Conservation (phyloP, 1,140 invertebrate genomes). For the Physella acuta region DNA sequence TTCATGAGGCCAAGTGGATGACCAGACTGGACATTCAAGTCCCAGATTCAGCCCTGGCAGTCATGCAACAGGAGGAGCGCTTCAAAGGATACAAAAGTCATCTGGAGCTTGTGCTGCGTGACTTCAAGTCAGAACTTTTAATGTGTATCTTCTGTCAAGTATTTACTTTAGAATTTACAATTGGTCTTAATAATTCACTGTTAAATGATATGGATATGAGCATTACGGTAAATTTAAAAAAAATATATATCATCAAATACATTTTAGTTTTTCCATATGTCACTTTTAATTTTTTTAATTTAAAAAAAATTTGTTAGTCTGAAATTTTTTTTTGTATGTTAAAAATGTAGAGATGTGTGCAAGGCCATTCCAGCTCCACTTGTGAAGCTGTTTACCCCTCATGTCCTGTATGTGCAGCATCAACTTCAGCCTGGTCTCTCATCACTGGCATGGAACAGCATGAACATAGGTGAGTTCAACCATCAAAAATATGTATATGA, state of each 20-base stretch:
- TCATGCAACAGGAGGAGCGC: conserved; percentile 54
- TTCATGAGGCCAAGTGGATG: conserved; percentile 60
- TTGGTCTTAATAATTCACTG: too few relatives aligned
- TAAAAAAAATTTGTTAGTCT: too few relatives aligned
- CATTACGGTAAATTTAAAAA: too few relatives aligned
- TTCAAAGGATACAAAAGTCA: conserved; percentile 60
- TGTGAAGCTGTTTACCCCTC: conserved; percentile 47
- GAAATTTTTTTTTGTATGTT: too few relatives aligned
- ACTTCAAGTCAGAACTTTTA: conserved; percentile 20
- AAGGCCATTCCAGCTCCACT: conserved; percentile 48
- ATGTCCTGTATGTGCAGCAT: conserved; percentile 50
- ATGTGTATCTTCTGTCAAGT: too few relatives aligned
- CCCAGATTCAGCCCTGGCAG: conserved; percentile 50
- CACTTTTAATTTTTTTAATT: too few relatives aligned
- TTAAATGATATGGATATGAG: too few relatives aligned
- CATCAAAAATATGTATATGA: too few relatives aligned
- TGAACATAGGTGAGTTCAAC: conserved; percentile 57
- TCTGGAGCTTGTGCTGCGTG: conserved; percentile 52
- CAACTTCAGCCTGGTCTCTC: conserved; percentile 56
- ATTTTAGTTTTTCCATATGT: too few relatives aligned
- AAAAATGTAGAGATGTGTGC: conserved; percentile 45
- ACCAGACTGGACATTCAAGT: conserved; percentile 54
- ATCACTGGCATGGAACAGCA: conserved; percentile 59
- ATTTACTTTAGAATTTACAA: too few relatives aligned
- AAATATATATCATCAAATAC: too few relatives aligned